Evolutionary conservation across 2,113 vertebrate genomes (phyloP).

Genomic region (Equus quagga): DNA sequence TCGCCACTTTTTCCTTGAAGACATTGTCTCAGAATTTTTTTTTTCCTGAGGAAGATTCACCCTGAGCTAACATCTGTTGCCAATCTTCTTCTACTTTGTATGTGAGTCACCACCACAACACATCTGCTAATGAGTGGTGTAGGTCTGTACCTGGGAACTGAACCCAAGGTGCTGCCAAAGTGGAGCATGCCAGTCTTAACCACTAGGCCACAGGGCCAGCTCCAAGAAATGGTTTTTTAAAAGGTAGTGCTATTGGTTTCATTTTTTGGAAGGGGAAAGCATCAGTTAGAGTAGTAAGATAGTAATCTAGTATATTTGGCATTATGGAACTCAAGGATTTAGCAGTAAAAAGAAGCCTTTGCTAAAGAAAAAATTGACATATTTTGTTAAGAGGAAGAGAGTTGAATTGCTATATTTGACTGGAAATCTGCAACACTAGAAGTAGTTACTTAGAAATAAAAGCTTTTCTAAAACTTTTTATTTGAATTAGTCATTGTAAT

Average conservation of each 20-base stretch:
- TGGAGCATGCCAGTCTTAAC: too few relatives aligned
- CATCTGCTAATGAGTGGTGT: too few relatives aligned
- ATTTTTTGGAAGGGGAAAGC: conserved; percentile 62
- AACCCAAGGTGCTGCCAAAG: too few relatives aligned
- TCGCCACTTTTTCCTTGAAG: background rate
- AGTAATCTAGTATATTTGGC: conserved; percentile 46
- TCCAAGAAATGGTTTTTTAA: background rate
- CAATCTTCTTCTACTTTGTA: too few relatives aligned
- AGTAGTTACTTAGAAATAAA: conserved; percentile 65
- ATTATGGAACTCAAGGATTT: conserved; percentile 64
- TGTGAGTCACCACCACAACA: too few relatives aligned
- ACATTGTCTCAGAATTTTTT: background rate
- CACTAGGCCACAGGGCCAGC: too few relatives aligned
- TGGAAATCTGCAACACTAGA: conserved; percentile 59
- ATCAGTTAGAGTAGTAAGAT: conserved; percentile 51
- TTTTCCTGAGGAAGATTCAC: too few relatives aligned
- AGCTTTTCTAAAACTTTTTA: conserved; percentile 56
- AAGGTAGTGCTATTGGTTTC: conserved; percentile 57
- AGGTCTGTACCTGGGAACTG: too few relatives aligned
- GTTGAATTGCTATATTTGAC: conserved; percentile 69
- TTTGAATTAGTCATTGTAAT: conserved; percentile 20
- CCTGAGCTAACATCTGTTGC: too few relatives aligned
- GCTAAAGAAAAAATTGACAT: conserved; percentile 55
- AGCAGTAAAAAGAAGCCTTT: conserved; percentile 61
- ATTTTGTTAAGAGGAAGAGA: conserved; percentile 46